These are phyloP conservation scores for Eupithecia exiguata DNA, from an alignment of 2,888 invertebrate species.

Conservation along the genomic window DNA sequence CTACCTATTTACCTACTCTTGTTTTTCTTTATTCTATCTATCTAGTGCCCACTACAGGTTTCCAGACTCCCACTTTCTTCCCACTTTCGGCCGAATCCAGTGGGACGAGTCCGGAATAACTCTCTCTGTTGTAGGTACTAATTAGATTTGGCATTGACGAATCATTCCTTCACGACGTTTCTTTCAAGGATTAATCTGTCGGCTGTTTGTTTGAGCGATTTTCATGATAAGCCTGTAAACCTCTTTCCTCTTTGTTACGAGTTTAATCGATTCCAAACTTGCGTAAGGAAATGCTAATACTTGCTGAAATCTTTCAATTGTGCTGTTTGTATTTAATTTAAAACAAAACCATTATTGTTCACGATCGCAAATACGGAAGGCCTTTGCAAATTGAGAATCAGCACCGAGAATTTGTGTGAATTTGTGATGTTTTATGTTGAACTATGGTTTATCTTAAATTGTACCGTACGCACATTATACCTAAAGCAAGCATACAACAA, in stretches of 20 bases:
- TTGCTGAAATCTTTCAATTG: constrained; percentile 12
- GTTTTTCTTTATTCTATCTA: neutral
- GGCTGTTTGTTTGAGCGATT: constrained; percentile 26
- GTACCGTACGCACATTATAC: too few species aligned
- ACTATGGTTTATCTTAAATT: neutral
- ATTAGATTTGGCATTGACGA: neutral
- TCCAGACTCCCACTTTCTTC: too few species aligned
- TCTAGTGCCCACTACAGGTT: neutral
- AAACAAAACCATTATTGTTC: constrained; percentile 1
- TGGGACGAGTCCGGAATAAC: too few species aligned
- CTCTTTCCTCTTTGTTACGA: constrained; percentile 24
- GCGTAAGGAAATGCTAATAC: constrained; percentile 6
- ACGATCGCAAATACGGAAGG: neutral
- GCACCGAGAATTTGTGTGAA: neutral
- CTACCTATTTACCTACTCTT: neutral
- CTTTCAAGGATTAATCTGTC: neutral
- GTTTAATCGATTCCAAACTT: constrained; percentile 29
- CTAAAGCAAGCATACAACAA: too few species aligned
- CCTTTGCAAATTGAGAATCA: neutral
- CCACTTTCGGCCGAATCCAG: too few species aligned
- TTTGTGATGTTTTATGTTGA: neutral
- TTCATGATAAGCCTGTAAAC: constrained; percentile 32
- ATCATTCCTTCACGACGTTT: neutral
- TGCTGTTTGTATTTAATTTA: constrained; percentile 12
- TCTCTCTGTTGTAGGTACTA: neutral